Percentiles rank a stretch among this genome's conserved stretches.
These are phyloP conservation scores for Apodemia duryi DNA, from an alignment of 2,888 invertebrate genomes.

Conservation along the genomic window DNA sequence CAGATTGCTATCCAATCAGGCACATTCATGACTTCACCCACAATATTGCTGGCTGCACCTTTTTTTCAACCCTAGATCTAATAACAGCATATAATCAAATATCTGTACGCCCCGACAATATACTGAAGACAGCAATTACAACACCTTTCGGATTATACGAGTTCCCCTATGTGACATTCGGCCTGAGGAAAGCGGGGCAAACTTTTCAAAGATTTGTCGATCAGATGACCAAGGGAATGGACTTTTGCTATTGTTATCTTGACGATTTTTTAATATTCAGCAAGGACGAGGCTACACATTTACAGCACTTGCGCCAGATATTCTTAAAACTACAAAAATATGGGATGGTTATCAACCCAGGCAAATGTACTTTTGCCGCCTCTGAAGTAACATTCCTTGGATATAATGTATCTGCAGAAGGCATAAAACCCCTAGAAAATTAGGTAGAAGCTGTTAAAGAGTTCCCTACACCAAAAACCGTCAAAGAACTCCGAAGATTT, in stretches of 20 bases:
- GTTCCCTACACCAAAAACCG: slow-evolving; percentile 24
- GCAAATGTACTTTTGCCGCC: neutral
- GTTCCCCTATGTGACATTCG: neutral
- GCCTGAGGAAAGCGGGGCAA: neutral
- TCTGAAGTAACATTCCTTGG: slow-evolving; percentile 34
- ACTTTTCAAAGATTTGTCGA: slow-evolving; percentile 31
- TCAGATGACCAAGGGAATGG: slow-evolving; percentile 36
- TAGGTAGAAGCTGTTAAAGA: slow-evolving; percentile 18
- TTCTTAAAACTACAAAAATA: neutral
- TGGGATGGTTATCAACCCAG: neutral
- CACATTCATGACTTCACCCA: slow-evolving; percentile 31
- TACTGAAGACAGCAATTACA: slow-evolving; percentile 33
- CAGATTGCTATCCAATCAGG: slow-evolving; percentile 37
- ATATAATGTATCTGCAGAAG: slow-evolving; percentile 28
- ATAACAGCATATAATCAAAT: slow-evolving; percentile 48
- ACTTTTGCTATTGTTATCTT: slow-evolving; percentile 28
- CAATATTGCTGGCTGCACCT: slow-evolving; percentile 8
- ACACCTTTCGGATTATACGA: slow-evolving; percentile 19
- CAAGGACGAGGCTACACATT: neutral
- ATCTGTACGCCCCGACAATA: slow-evolving; percentile 37
- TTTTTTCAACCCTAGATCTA: slow-evolving; percentile 7
- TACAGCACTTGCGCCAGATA: neutral
- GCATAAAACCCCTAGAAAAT: slow-evolving; percentile 26
- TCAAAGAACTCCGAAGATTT: slow-evolving; percentile 23
- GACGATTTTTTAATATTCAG: slow-evolving; percentile 17